Evolutionary conservation across 2,797 vertebrate genomes (phyloP).

Genomic region (Taeniopygia guttata): DNA sequence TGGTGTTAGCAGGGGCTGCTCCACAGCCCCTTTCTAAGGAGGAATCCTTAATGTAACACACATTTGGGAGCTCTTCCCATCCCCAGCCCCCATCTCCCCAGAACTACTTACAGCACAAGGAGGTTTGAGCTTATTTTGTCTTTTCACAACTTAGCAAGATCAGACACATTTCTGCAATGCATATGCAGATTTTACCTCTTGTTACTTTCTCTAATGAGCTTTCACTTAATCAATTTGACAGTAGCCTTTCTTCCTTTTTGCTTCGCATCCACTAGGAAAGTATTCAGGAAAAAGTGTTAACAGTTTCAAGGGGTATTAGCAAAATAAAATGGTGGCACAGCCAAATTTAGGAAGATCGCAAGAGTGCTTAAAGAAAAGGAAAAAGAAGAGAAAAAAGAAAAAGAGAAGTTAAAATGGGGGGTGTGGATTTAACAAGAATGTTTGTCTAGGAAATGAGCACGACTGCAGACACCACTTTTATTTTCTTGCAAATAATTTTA

Average conservation of each 20-base stretch:
- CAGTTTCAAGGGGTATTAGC: conserved; percentile 71
- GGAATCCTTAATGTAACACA: conserved; percentile 18
- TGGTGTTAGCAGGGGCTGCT: conserved; percentile 2
- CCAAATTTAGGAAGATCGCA: conserved; percentile 48
- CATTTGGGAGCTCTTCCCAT: conserved; percentile 45
- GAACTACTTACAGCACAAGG: conserved; percentile 68
- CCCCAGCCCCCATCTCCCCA: conserved; percentile 56
- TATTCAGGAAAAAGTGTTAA: conserved; percentile 74
- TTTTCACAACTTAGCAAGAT: conserved; percentile 76
- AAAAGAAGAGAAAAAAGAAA: neutral
- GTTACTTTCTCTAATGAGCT: conserved; percentile 81
- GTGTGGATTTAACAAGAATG: conserved; percentile 29
- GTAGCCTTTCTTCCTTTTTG: conserved; percentile 75
- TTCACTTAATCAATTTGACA: conserved; percentile 84
- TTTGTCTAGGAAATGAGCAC: conserved; percentile 41
- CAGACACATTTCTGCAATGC: conserved; percentile 80
- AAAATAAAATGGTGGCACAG: conserved; percentile 57
- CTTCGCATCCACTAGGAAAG: conserved; percentile 72
- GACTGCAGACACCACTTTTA: neutral
- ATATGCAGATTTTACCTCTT: conserved; percentile 82
- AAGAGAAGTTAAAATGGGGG: neutral
- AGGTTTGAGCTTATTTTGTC: conserved; percentile 73
- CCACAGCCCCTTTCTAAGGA: conserved; percentile 36
- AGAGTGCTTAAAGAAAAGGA: neutral
- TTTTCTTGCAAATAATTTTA: neutral